Evolutionary conservation across 2,797 vertebrate genomes (phyloP).

Genomic region (Aeoliscus strigatus): DNA sequence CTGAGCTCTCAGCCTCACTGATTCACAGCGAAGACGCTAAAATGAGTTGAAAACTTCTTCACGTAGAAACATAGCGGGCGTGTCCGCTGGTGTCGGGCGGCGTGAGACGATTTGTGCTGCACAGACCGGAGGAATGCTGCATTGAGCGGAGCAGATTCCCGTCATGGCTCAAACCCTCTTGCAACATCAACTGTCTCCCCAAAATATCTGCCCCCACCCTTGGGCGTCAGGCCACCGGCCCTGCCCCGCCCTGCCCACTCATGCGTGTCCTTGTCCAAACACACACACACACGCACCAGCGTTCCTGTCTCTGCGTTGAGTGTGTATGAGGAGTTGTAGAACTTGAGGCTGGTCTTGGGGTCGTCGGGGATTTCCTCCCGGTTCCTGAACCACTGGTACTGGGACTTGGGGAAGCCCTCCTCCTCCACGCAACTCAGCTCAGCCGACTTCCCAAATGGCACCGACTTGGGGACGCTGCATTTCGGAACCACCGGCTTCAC

Average conservation of each 20-base stretch:
- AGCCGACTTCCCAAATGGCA: slow-evolving; percentile 90
- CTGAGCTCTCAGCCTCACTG: too few species aligned
- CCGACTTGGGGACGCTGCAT: slow-evolving; percentile 89
- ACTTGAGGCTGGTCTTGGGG: slow-evolving; percentile 78
- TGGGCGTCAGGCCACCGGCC: slow-evolving; percentile 58
- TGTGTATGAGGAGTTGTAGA: slow-evolving; percentile 88
- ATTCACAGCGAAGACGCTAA: too few species aligned
- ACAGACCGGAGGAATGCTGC: slow-evolving; percentile 75
- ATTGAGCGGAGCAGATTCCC: slow-evolving; percentile 76
- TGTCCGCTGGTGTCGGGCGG: too few species aligned
- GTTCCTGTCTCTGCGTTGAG: slow-evolving; percentile 81
- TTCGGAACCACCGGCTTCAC: slow-evolving; percentile 89
- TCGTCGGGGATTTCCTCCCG: slow-evolving; percentile 81
- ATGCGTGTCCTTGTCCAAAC: slow-evolving; percentile 56
- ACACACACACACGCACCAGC: slow-evolving; percentile 79
- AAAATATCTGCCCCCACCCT: slow-evolving; percentile 75
- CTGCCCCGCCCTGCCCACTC: slow-evolving; percentile 51
- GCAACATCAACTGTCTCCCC: slow-evolving; percentile 77
- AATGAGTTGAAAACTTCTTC: too few species aligned
- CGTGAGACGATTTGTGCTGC: too few species aligned
- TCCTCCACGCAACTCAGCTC: slow-evolving; percentile 87
- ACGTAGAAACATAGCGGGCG: slow-evolving; percentile 26
- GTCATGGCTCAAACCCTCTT: slow-evolving; percentile 64
- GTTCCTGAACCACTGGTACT: slow-evolving; percentile 95
- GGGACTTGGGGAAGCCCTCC: slow-evolving; percentile 87